Percentiles rank a stretch among this genome's conserved stretches.
phyloP scores from a whole-genome alignment of 2,797 vertebrate genomes.

The Gadopsis bispinosus region DNA sequence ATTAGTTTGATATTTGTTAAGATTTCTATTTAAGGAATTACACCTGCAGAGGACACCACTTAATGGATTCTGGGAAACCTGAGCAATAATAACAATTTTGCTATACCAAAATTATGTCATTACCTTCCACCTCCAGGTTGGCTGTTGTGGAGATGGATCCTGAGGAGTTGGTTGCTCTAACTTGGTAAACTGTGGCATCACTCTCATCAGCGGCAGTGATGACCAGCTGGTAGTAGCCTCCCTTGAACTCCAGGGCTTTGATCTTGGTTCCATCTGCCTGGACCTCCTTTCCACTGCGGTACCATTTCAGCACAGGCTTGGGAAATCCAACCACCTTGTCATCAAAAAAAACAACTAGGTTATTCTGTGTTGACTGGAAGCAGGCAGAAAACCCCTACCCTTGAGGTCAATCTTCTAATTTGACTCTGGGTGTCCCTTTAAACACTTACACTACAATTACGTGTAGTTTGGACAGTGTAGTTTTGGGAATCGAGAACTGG shows the following conservation, averaged over 20 bases:
- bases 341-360: slow-evolving; percentile 12
- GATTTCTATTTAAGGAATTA: neutral
- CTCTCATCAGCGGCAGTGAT: slow-evolving; percentile 91
- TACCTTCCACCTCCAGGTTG: slow-evolving; percentile 98
- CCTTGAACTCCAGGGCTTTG: slow-evolving; percentile 97
- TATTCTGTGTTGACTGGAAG: neutral
- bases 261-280: slow-evolving; percentile 95
- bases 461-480: neutral
- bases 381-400: neutral
- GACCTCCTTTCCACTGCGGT: slow-evolving; percentile 96
- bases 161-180: slow-evolving; percentile 96
- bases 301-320: slow-evolving; percentile 97
- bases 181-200: slow-evolving; percentile 95
- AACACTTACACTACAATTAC: neutral
- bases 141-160: slow-evolving; percentile 96
- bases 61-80: neutral
- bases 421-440: neutral
- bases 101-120: slow-evolving; percentile 7
- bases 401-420: neutral
- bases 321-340: slow-evolving; percentile 92
- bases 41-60: neutral
- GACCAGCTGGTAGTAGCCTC: slow-evolving; percentile 95
- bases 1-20: neutral
- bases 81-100: neutral
- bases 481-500: neutral